phyloP scores from a whole-genome alignment of 2,888 invertebrate genomes.

The Morinoia aosen region DNA sequence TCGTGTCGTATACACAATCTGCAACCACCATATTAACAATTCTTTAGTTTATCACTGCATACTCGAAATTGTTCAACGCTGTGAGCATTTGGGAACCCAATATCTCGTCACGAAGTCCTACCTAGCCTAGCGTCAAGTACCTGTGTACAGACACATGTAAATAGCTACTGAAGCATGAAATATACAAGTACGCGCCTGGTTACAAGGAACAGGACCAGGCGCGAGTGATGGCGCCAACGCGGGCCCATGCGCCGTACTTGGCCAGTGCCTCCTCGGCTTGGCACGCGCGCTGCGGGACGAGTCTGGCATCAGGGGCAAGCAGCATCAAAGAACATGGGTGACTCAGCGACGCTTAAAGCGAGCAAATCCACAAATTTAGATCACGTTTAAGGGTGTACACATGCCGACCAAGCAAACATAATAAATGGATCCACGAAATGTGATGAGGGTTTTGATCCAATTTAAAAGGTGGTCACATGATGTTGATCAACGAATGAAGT shows the following conservation, averaged over 20 bases:
- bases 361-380: slow-evolving; percentile 3
- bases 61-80: neutral
- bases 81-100: neutral
- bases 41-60: neutral
- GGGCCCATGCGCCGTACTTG: slow-evolving; percentile 4
- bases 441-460: neutral
- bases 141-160: neutral
- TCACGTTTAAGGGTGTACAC: neutral
- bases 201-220: neutral
- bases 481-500: neutral
- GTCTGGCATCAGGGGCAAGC: slow-evolving; percentile 1
- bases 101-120: neutral
- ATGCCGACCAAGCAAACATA: neutral
- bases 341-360: slow-evolving; percentile 15
- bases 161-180: neutral
- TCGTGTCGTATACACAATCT: neutral
- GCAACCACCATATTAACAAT: neutral
- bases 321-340: slow-evolving; percentile 21
- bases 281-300: neutral
- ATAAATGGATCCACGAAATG: neutral
- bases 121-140: neutral
- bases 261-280: neutral
- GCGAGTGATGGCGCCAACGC: neutral
- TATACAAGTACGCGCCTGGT: neutral
- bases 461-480: neutral